Conservation (phyloP, 2,888 invertebrate genomes). For the Tetheella fluctuosa region DNA sequence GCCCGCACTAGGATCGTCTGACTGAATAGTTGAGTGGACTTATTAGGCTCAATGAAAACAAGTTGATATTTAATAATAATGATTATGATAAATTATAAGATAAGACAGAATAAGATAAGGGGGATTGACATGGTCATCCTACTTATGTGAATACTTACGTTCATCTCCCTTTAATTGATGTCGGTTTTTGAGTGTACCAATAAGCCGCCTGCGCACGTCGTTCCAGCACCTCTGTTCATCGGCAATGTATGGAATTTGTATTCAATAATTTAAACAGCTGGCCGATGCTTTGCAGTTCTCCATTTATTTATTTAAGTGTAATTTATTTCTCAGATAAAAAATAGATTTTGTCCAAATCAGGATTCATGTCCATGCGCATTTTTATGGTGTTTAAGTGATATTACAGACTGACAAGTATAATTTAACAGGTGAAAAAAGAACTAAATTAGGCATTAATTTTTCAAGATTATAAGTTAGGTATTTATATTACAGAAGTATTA, state of each 20-base stretch:
- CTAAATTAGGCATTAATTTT: no score
- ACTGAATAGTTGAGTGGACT: no score
- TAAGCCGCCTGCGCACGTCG: constrained; percentile 65
- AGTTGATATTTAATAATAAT: no score
- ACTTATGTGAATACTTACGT: constrained; percentile 44
- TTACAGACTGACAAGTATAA: not conserved
- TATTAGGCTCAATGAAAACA: no score
- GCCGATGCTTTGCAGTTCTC: constrained; percentile 47
- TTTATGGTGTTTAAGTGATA: constrained; percentile 4
- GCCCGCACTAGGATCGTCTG: no score
- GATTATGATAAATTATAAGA: not conserved
- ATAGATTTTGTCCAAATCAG: constrained; percentile 45
- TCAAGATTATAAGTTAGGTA: no score
- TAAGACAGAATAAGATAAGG: no score
- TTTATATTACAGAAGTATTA: no score
- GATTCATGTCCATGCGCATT: constrained; percentile 25
- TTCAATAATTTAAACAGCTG: constrained; percentile 70
- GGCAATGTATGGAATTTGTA: constrained; percentile 77
- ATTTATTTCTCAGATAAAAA: constrained; percentile 55
- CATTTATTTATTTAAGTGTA: constrained; percentile 55
- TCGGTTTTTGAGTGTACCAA: constrained; percentile 73
- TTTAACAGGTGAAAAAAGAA: not conserved
- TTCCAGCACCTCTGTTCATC: constrained; percentile 63
- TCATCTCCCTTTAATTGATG: constrained; percentile 76
- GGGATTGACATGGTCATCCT: constrained; percentile 20